Base-by-base conservation (phyloP, 2,113 vertebrate species). In the Microcebus ravelobensis region DNA sequence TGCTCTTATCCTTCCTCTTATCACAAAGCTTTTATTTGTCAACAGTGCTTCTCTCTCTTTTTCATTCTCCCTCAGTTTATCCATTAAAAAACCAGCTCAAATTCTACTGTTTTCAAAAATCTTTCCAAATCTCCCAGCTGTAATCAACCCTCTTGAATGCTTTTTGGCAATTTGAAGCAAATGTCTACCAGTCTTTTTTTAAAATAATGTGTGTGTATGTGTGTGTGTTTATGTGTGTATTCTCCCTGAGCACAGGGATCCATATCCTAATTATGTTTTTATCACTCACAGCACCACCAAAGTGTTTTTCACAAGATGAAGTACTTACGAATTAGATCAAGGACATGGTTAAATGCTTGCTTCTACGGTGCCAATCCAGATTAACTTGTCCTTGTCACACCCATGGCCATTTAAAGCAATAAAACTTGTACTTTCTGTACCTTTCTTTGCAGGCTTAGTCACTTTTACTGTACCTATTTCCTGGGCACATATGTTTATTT, bases 391-490 rank as follows among this genome's bases (percentile, higher is more conserved):
- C 36, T 90, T 59, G 48, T 36, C 81, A 6, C 3, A 59, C 18
- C 67, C 17, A 57, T 1, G 48, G 59, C 10, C 31, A 61, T 31
- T 34, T 6, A 52, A 87, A 89, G 71, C 39, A 81, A 79, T 86
- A 94, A 92, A 96, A 76, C 17, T 27, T 90, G 42, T 17, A 65
- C 65, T 63, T 76, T 67, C 36, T 93, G 34, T 5, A 9, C 71
- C 80, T 90, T 15, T 29, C 2, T 80, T 83, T 25, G 5, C 34
- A 83, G 45, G 31, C 71, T 61, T 55, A 77, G 45, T 80, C 34
- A 23, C 70, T 91, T 96, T 92, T 50, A 88, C 67, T 65, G 29
- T 10, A 68, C n/a, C 45, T 70, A 57, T n/a, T 95, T 91, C 94
- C 90, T 93, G 81, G 18, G 73, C 59, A 73, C 42, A 42, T 76